Evolutionary conservation across 2,797 vertebrate genomes (phyloP).

Genomic region (Oryzias dopingdopingensis): DNA sequence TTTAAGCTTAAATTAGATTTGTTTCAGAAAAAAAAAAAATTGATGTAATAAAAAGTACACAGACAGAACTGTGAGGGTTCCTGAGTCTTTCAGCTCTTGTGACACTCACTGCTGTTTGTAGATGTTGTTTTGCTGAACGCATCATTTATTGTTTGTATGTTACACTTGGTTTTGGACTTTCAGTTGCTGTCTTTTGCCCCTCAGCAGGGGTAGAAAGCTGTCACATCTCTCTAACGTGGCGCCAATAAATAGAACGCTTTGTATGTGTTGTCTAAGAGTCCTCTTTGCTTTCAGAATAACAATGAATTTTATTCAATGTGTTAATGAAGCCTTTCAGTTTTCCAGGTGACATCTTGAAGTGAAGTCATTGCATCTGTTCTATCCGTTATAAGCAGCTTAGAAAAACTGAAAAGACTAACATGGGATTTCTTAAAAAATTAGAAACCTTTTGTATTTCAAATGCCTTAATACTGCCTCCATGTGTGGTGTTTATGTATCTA

Average conservation of each 20-base stretch:
- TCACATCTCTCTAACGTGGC: constrained; percentile 52
- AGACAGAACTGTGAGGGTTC: constrained; percentile 2
- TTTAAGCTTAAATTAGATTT: background rate
- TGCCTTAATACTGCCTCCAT: no score
- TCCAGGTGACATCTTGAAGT: no score
- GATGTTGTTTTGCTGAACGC: constrained; percentile 34
- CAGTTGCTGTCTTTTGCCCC: constrained; percentile 41
- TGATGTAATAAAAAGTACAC: background rate
- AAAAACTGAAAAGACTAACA: no score
- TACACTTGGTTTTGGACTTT: constrained; percentile 38
- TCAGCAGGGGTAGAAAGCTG: constrained; percentile 34
- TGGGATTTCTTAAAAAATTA: no score
- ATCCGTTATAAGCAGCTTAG: no score
- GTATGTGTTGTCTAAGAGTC: constrained; percentile 38
- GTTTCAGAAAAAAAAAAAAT: background rate
- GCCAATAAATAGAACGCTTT: constrained; percentile 79
- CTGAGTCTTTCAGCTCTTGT: constrained; percentile 28
- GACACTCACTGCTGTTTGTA: constrained; percentile 27
- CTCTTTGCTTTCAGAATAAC: constrained; percentile 5
- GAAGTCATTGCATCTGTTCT: no score
- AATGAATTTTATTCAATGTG: background rate
- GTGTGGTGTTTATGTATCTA: no score
- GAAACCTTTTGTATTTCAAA: no score
- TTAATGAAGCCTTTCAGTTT: background rate
- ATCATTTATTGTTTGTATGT: constrained; percentile 37